Base-by-base conservation (phyloP, 2,797 vertebrate species). In the Crenuchus spilurus region DNA sequence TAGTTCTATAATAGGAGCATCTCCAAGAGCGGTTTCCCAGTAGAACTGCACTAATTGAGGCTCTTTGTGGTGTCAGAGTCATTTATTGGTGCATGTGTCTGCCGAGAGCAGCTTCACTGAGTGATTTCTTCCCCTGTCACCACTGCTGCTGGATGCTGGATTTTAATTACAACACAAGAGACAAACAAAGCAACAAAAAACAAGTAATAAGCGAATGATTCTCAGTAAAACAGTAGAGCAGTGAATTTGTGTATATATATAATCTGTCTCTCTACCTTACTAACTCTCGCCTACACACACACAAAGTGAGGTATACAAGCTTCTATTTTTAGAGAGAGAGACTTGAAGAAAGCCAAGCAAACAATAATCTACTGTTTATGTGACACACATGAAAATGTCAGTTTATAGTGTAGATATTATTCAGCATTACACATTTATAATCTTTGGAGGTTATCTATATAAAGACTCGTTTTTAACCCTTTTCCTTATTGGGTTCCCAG, bases 151-250 rank as follows among this genome's bases (percentile, higher is more conserved):
- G 30, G 18, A 10, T 11, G 18, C 7, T 61, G 18, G 57, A 60
- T 39, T 61, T 61, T 41, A 55, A 55, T 55, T 55, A 55, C 52
- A 55, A 31, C 52, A 55, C 52, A 60, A 14, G 37, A 61, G 58
- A 41, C 20, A 22, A 61, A 26, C 24, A 30, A 54, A 16, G 51
- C 18, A 54, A 54, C 14, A 52, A 37, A 4, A 8, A 58, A 20
- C 6, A 9, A 18, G 30, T 9, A 18, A 58, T n/a, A 18, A 37
- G n/a, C 20, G n/a, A n/a, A 2, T 18, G n/a, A 51, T 10, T 26
- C 11, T 22, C 22, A 22, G n/a, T n/a, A n/a, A n/a, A n/a, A n/a
- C 22, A 24, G 13, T 51, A 51, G 1, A 26, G 20, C 20, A 26
- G 2, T 51, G 48, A 2, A 37, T 4, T 3, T 9, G 2, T 39